A percentile compares a stretch with the other conserved stretches of the same genome.
These are phyloP conservation scores for Sapajus apella DNA, from an alignment of 2,113 vertebrate genomes.

Conservation along the genomic window DNA sequence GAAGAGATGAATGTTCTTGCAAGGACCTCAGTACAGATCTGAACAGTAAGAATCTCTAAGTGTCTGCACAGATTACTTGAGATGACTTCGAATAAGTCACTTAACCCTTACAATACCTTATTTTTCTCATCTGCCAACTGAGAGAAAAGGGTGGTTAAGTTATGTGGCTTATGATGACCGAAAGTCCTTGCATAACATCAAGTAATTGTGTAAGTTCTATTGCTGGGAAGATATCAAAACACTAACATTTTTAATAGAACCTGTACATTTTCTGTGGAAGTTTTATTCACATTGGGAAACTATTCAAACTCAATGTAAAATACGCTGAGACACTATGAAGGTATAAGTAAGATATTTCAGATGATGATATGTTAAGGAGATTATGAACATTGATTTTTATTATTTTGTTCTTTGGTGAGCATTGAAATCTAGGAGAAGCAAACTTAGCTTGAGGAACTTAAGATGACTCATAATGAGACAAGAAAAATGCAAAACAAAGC, in stretches of 20 bases:
- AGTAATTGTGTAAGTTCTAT: neutral
- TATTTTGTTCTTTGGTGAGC: neutral
- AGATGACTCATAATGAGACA: constrained; percentile 7
- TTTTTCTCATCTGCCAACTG: neutral
- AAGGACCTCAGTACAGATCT: neutral
- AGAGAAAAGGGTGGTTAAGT: neutral
- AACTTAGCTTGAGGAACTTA: neutral
- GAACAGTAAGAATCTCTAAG: neutral
- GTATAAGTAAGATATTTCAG: neutral
- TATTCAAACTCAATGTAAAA: neutral
- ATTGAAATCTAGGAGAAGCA: neutral
- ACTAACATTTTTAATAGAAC: neutral
- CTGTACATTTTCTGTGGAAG: neutral
- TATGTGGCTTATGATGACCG: neutral
- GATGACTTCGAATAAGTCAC: neutral
- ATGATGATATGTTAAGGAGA: neutral
- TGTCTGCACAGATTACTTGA: neutral
- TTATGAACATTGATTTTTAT: neutral
- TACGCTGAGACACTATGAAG: neutral
- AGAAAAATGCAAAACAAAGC: neutral
- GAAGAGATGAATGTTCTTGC: neutral
- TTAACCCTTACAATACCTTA: neutral
- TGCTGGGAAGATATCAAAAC: neutral
- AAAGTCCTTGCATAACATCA: neutral
- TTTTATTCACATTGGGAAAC: neutral